Conservation (phyloP, 64 coral and sea anemone genomes). For the Montipora cactus region DNA sequence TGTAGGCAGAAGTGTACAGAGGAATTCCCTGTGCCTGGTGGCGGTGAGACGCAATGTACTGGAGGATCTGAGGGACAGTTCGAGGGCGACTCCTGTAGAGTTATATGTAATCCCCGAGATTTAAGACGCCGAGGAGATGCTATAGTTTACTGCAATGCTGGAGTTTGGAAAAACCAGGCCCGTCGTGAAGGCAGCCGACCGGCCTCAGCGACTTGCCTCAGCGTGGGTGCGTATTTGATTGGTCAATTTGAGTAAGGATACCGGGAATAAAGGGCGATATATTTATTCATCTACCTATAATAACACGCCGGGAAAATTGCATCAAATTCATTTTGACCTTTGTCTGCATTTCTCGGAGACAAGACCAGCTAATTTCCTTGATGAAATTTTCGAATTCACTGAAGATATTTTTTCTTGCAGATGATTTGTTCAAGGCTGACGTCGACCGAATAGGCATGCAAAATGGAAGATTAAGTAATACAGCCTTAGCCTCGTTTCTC, state of each 20-base stretch:
- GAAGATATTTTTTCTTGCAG: background rate
- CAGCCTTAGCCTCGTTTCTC: background rate
- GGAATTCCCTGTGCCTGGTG: background rate
- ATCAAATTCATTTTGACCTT: too few species aligned
- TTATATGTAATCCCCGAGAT: background rate
- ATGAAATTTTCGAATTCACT: too few species aligned
- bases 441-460: background rate
- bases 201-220: background rate
- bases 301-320: too few species aligned
- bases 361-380: too few species aligned
- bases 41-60: background rate
- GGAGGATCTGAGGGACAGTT: background rate
- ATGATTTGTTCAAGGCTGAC: background rate
- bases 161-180: conserved; percentile 8
- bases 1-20: conserved; percentile 43
- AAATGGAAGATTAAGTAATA: background rate
- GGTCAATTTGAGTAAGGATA: too few species aligned
- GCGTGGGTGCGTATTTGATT: background rate
- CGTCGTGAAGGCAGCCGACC: background rate
- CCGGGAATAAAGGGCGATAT: too few species aligned
- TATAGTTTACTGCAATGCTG: conserved; percentile 24
- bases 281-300: too few species aligned
- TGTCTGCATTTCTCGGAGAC: too few species aligned
- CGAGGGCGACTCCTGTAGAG: conserved; percentile 22
- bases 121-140: conserved; percentile 6